Conservation (phyloP, 1,140 invertebrate species). For the Drosophila erecta region DNA sequence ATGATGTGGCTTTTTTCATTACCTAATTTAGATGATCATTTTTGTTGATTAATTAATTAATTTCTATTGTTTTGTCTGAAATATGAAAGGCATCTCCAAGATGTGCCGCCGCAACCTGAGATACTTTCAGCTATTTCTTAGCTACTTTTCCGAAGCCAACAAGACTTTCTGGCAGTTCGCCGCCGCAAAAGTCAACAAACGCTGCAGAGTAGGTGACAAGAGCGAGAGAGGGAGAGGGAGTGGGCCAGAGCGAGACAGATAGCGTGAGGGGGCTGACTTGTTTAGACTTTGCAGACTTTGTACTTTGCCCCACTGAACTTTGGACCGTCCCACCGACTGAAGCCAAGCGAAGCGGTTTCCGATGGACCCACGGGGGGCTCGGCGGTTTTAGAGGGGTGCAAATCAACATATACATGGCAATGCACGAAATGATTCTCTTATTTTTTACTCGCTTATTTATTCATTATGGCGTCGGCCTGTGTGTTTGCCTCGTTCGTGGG, state of each 20-base stretch:
- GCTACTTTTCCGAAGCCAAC: background rate
- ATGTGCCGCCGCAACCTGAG: background rate
- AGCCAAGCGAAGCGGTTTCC: slow-evolving; percentile 23
- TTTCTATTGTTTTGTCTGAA: too few relatives aligned
- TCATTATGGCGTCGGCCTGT: slow-evolving; percentile 24
- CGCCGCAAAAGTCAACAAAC: slow-evolving; percentile 62
- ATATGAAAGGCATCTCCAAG: background rate
- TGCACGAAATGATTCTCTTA: slow-evolving; percentile 50
- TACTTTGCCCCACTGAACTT: slow-evolving; percentile 83
- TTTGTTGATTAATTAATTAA: too few relatives aligned
- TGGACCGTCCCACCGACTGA: slow-evolving; percentile 40
- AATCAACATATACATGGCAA: slow-evolving; percentile 15
- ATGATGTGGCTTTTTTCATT: too few relatives aligned
- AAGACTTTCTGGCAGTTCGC: background rate
- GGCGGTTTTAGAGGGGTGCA: slow-evolving; percentile 1
- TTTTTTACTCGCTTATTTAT: slow-evolving; percentile 40
- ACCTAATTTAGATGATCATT: too few relatives aligned
- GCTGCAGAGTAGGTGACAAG: slow-evolving; percentile 10
- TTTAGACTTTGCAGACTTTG: slow-evolving; percentile 79
- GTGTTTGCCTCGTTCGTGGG: slow-evolving; percentile 3
- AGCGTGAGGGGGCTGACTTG: slow-evolving; percentile 17
- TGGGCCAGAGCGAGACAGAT: background rate
- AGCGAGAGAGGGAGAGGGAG: background rate
- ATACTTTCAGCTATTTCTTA: slow-evolving; percentile 3
- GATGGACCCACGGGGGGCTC: slow-evolving; percentile 12